These are phyloP conservation scores for Python bivittatus DNA, from an alignment of 2,113 vertebrate species.

Conservation along the genomic window DNA sequence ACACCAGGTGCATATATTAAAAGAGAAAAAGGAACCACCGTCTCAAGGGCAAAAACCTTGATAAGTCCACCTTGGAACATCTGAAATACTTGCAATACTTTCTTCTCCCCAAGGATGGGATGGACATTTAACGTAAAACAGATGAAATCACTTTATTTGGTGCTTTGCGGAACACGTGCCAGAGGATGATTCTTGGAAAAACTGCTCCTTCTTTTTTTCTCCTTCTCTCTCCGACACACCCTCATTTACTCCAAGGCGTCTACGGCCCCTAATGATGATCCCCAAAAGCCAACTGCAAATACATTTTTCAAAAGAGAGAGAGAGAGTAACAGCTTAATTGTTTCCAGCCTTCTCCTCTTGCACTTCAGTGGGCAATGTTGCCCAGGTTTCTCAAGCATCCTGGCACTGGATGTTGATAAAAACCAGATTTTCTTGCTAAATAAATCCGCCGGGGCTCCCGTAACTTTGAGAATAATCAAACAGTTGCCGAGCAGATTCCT, in stretches of 20 bases:
- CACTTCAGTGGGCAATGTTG: constrained; percentile 47
- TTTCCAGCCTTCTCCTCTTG: constrained; percentile 39
- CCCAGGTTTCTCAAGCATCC: constrained; percentile 63
- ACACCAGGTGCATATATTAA: not conserved
- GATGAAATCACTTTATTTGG: not conserved
- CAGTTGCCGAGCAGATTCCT: no score
- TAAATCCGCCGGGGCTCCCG: constrained; percentile 49
- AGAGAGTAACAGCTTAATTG: constrained; percentile 2
- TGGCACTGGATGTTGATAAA: constrained; percentile 56
- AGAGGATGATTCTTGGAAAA: constrained; percentile 25
- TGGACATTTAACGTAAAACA: rapidly evolving
- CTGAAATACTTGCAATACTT: not conserved
- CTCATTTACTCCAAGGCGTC: not conserved
- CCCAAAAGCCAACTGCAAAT: not conserved
- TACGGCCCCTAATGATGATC: constrained; percentile 2
- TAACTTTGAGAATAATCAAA: not conserved
- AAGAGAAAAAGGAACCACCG: not conserved
- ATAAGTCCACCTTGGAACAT: not conserved
- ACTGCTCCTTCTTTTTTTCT: not conserved
- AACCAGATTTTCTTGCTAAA: constrained; percentile 56
- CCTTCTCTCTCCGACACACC: not conserved
- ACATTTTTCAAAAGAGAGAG: not conserved
- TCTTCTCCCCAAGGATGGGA: rapidly evolving
- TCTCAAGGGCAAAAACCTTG: no score
- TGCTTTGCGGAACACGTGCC: not conserved